Evolutionary conservation across 1,140 invertebrate species (phyloP), one percentile per base, ranked within the genome.

Genomic region (Ips typographus): DNA sequence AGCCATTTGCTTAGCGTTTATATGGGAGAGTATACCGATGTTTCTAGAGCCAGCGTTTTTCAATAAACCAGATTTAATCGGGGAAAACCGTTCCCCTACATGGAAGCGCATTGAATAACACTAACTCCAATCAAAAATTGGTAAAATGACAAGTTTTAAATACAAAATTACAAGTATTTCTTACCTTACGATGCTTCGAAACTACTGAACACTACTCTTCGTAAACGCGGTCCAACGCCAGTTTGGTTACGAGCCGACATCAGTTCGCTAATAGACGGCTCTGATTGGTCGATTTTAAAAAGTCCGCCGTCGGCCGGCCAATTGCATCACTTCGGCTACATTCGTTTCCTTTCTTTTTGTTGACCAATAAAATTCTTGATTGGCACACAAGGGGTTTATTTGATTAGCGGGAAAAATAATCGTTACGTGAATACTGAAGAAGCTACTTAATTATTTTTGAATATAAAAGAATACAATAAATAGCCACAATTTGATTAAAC

Each of bases 181-280:
- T 85, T 85, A 85, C 84, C 84, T 85, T 81, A 76, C 81, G 80
- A 76, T 79, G 80, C 81, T 82, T 84, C 79, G 81, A 77, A 78
- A 84, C 83, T 81, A 83, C 83, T 82, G 83, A 83, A 82, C 82
- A 83, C 83, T 84, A 81, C 79, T 83, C 85, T 85, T 85, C 83
- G 84, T 85, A 85, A 83, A 83, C 74, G 80, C 77, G 82, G 84
- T 83, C 85, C 84, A 84, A 86, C 85, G 85, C 85, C 83, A 87
- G 84, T 85, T 83, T 81, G 82, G 82, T 83, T 80, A 80, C 79
- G 82, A 83, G 81, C 83, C 79, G 80, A 83, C 81, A 80, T 78
- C 82, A 79, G 76, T 80, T 80, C 80, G 80, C 80, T 82, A 83
- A 82, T 81, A 78, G 74, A 51, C 6, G 2, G 22, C 37, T 39